Evolutionary conservation across 2,797 vertebrate species (phyloP).

Genomic region (Sitta carolinensis): DNA sequence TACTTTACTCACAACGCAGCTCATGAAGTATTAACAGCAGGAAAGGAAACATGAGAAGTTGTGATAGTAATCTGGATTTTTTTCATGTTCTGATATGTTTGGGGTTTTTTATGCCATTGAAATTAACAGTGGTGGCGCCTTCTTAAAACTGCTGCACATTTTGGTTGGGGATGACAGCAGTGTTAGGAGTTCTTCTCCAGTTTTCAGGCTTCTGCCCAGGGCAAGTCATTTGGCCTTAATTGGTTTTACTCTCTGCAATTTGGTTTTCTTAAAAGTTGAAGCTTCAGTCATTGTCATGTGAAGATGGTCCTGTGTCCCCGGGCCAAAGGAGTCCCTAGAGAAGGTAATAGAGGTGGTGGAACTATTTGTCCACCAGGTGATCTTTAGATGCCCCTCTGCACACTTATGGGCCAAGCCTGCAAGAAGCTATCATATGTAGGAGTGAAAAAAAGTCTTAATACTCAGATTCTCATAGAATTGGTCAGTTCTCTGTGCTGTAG

Average conservation of each 20-base stretch:
- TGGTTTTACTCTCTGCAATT: neutral
- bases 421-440: neutral
- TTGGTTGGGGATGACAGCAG: neutral
- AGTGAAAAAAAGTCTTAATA: neutral
- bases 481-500: neutral
- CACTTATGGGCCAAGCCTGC: neutral
- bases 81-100: neutral
- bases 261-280: constrained; percentile 1
- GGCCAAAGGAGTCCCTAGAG: neutral
- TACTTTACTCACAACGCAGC: neutral
- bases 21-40: neutral
- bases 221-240: neutral
- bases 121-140: neutral
- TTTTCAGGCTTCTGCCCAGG: neutral
- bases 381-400: neutral
- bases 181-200: neutral
- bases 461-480: neutral
- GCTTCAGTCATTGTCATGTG: neutral
- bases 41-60: neutral
- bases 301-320: neutral
- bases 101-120: neutral
- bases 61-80: neutral
- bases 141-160: neutral
- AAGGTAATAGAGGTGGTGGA: neutral
- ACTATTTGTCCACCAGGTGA: neutral